Evolutionary conservation across 2,888 invertebrate genomes (phyloP).

Genomic region (Microchrysa polita): DNA sequence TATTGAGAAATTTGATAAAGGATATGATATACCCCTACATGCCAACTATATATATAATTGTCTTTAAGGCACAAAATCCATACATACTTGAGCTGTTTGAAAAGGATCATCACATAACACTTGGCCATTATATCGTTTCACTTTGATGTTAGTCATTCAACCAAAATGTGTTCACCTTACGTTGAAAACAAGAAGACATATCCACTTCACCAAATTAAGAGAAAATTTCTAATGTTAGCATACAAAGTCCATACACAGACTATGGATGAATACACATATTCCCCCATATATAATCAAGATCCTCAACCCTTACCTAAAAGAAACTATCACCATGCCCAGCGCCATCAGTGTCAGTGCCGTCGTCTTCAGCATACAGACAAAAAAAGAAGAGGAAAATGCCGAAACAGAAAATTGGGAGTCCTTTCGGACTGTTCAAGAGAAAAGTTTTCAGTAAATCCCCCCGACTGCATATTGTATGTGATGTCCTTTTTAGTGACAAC

Average conservation of each 20-base stretch:
- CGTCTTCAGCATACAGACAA: background rate
- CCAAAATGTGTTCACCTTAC: conserved; percentile 19
- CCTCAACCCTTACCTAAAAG: background rate
- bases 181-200: background rate
- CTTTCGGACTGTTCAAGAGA: background rate
- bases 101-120: too few species aligned
- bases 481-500: conserved; percentile 4
- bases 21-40: too few species aligned
- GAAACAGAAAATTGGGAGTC: background rate
- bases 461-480: background rate
- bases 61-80: too few species aligned
- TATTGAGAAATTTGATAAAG: too few species aligned
- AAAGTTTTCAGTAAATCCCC: too few species aligned
- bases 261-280: conserved; percentile 8
- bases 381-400: background rate
- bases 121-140: background rate
- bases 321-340: background rate
- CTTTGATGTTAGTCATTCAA: conserved; percentile 36
- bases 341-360: too few species aligned
- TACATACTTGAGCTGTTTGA: too few species aligned
- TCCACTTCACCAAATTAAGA: conserved; percentile 25
- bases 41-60: too few species aligned
- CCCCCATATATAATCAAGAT: background rate
- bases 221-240: background rate
- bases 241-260: background rate